A percentile compares a stretch with the other conserved stretches of the same genome.
Evolutionary conservation across 2,888 invertebrate genomes (phyloP).

Genomic region (Stenodema calcarata): DNA sequence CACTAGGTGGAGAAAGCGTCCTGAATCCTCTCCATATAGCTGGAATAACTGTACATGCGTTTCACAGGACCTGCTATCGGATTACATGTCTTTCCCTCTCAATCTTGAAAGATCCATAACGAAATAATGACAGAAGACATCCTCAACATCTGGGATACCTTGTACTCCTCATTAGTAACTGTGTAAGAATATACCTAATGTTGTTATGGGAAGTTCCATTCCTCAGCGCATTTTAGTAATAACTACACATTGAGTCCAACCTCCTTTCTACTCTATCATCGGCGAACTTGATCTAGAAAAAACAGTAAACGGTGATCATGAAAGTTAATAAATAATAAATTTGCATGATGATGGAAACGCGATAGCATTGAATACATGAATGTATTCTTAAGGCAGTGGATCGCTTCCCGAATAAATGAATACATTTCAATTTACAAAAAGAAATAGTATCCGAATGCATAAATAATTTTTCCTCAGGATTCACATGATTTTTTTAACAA

Average conservation of each 20-base stretch:
- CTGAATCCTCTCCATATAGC: background rate
- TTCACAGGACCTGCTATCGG: too few species aligned
- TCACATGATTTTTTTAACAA: conserved; percentile 50
- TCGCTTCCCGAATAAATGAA: conserved; percentile 53
- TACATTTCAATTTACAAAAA: conserved; percentile 54
- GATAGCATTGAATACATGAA: conserved; percentile 42
- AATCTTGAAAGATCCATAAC: too few species aligned
- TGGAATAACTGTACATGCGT: background rate
- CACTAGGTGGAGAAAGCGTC: background rate
- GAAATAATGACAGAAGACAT: too few species aligned
- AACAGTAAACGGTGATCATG: background rate
- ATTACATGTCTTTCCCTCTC: too few species aligned
- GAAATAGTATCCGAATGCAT: conserved; percentile 53
- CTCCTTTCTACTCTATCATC: too few species aligned
- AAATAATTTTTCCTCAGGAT: conserved; percentile 51
- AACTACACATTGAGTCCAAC: too few species aligned
- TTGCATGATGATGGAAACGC: background rate
- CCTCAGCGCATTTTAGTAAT: too few species aligned
- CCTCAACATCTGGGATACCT: too few species aligned
- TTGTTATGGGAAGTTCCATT: too few species aligned
- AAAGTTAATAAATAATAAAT: background rate
- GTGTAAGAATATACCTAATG: too few species aligned
- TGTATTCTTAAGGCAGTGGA: conserved; percentile 47
- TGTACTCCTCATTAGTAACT: too few species aligned
- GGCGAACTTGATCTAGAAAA: background rate